These are phyloP conservation scores for Tethea ocularis DNA, from an alignment of 2,888 invertebrate species.

Conservation along the genomic window DNA sequence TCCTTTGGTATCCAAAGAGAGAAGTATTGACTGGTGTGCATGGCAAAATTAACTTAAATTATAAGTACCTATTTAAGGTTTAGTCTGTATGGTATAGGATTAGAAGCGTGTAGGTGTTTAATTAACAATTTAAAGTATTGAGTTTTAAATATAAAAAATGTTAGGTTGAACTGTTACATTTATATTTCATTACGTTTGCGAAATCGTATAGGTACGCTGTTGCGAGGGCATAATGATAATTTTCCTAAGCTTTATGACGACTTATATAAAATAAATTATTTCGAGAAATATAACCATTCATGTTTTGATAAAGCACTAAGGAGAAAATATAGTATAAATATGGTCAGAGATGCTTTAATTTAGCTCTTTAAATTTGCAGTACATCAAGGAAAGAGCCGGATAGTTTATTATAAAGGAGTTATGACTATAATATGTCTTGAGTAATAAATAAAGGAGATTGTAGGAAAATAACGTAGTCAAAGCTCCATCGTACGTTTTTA, in stretches of 20 bases:
- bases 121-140: too few relatives aligned
- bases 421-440: neutral
- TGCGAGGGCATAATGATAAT: too few relatives aligned
- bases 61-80: neutral
- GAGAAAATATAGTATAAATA: neutral
- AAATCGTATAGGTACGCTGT: too few relatives aligned
- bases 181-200: neutral
- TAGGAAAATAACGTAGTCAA: neutral
- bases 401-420: neutral
- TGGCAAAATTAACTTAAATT: too few relatives aligned
- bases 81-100: neutral
- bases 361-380: neutral
- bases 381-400: neutral
- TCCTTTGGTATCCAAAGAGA: conserved; percentile 7
- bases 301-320: neutral
- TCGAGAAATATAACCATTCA: neutral
- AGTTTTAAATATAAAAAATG: too few relatives aligned
- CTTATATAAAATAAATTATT: neutral
- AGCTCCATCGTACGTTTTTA: neutral
- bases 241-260: neutral
- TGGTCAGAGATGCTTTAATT: neutral
- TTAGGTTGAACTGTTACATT: too few relatives aligned
- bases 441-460: neutral
- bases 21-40: neutral
- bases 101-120: too few relatives aligned